Percentiles rank a stretch among this genome's conserved stretches.
These are phyloP conservation scores for Perdix hodgsoniae DNA, from an alignment of 2,797 vertebrate species.

Conservation along the genomic window DNA sequence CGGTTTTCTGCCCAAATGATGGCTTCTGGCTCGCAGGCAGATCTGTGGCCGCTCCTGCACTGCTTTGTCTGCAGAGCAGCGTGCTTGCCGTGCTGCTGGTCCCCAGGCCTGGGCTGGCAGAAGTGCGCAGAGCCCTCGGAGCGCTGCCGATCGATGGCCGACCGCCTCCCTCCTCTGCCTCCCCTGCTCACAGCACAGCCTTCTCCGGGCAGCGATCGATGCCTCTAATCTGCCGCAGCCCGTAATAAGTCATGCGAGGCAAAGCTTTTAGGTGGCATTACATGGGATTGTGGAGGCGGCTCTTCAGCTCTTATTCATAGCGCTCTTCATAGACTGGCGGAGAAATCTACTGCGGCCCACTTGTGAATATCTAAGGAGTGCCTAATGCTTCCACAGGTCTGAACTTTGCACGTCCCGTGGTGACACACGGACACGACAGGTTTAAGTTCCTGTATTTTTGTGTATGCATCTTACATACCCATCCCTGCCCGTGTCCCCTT, in stretches of 20 bases:
- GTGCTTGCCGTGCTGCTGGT: background rate
- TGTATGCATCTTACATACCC: rapidly evolving
- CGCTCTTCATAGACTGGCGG: constrained; percentile 67
- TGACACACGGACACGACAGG: rapidly evolving
- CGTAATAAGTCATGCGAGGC: constrained; percentile 91
- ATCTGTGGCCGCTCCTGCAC: background rate
- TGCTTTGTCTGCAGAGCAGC: background rate
- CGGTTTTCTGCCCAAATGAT: background rate
- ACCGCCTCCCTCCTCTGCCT: constrained; percentile 83
- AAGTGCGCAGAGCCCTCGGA: background rate
- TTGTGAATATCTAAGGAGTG: background rate
- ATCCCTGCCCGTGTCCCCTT: background rate
- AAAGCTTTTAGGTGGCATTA: constrained; percentile 88
- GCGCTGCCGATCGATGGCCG: constrained; percentile 85
- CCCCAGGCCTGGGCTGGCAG: background rate
- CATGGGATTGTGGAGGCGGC: constrained; percentile 73
- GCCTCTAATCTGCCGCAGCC: constrained; percentile 94
- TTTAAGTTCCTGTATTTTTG: background rate
- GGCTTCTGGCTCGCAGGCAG: background rate
- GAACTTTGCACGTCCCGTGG: background rate
- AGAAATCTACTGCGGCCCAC: constrained; percentile 54
- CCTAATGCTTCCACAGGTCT: background rate
- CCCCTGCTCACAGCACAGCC: constrained; percentile 84
- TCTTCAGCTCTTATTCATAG: constrained; percentile 70
- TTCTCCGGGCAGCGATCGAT: constrained; percentile 92